These are phyloP conservation scores for Dyspetes luteomarginatus DNA, from an alignment of 2,888 invertebrate species.

Conservation along the genomic window DNA sequence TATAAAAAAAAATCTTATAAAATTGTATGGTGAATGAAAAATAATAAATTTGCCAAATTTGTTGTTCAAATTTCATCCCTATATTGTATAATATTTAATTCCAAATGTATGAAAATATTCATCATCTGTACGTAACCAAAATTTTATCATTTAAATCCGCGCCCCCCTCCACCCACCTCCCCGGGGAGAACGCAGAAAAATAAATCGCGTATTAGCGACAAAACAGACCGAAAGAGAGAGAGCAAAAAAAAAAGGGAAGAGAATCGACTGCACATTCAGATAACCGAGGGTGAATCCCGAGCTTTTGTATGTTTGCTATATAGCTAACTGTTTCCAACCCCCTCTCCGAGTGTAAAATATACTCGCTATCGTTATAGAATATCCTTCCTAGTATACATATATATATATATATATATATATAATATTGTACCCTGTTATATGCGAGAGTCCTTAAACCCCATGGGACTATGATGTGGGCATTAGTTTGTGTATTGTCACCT, in stretches of 20 bases:
- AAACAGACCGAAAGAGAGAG: slow-evolving; percentile 57
- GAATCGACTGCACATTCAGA: slow-evolving; percentile 79
- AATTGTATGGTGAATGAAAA: too few species aligned
- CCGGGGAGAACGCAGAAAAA: too few species aligned
- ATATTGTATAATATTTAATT: too few species aligned
- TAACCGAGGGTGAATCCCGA: slow-evolving; percentile 72
- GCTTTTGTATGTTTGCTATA: slow-evolving; percentile 22
- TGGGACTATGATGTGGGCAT: slow-evolving; percentile 77
- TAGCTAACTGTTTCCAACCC: slow-evolving; percentile 6
- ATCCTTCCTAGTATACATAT: slow-evolving; percentile 22
- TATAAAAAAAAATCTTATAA: too few species aligned
- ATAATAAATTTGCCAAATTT: too few species aligned
- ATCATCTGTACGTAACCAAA: too few species aligned
- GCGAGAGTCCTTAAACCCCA: slow-evolving; percentile 50
- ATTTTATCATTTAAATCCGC: too few species aligned
- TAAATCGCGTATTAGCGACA: slow-evolving; percentile 35
- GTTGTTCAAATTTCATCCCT: too few species aligned
- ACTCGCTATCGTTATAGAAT: slow-evolving; percentile 23
- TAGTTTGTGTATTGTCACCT: slow-evolving; percentile 78
- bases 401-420: slow-evolving; percentile 36
- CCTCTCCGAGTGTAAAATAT: slow-evolving; percentile 7
- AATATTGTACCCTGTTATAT: slow-evolving; percentile 35
- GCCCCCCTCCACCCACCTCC: too few species aligned
- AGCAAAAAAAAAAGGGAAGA: slow-evolving; percentile 66
- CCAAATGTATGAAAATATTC: too few species aligned